These are phyloP conservation scores for Clamator glandarius DNA, from an alignment of 2,797 vertebrate genomes.

Conservation along the genomic window DNA sequence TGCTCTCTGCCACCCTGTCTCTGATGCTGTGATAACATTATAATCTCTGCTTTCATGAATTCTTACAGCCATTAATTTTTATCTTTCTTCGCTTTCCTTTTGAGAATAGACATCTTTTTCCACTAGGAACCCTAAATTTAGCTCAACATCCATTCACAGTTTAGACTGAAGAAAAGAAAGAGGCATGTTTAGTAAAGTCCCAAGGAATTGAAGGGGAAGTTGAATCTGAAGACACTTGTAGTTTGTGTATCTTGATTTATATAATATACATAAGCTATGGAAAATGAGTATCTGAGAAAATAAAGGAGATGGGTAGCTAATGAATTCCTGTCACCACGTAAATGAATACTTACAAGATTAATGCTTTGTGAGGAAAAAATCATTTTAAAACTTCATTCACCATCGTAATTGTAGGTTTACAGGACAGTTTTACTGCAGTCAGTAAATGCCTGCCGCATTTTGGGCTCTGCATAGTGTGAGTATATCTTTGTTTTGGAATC, in stretches of 20 bases:
- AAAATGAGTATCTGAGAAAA: background rate
- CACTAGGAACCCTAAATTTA: background rate
- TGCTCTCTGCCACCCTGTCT: background rate
- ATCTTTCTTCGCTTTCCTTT: background rate
- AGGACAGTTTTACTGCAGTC: background rate
- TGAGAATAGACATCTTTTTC: background rate
- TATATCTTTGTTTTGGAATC: background rate
- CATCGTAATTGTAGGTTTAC: fast-evolving
- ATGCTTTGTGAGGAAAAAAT: background rate
- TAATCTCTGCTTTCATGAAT: background rate
- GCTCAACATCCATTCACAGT: background rate
- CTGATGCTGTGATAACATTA: background rate
- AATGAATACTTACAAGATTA: background rate
- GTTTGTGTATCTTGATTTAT: background rate
- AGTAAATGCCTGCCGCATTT: background rate
- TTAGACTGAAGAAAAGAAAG: background rate
- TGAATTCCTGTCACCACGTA: background rate
- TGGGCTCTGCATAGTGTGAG: background rate
- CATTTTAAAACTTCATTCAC: background rate
- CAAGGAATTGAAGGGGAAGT: background rate
- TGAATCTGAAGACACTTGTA: background rate
- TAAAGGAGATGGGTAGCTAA: background rate
- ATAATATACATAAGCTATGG: background rate
- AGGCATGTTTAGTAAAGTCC: background rate
- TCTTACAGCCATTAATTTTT: background rate